Conservation (phyloP, 1,140 invertebrate species). For the Carcinoscorpius rotundicauda region DNA sequence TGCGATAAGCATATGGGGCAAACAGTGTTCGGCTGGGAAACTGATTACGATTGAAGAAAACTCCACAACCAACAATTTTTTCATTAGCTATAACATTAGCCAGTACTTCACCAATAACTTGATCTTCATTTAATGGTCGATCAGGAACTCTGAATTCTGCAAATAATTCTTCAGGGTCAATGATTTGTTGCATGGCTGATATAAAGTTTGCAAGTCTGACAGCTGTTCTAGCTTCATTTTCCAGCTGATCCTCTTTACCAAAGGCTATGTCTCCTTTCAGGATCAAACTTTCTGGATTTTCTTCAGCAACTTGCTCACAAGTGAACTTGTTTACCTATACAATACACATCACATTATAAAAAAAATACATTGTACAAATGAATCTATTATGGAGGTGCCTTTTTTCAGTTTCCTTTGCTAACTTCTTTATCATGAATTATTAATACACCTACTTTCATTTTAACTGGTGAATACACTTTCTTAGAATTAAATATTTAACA, state of each 20-base stretch:
- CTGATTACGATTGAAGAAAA: constrained; percentile 90
- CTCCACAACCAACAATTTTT: constrained; percentile 77
- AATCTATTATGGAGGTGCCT: too few species aligned
- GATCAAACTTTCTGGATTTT: constrained; percentile 52
- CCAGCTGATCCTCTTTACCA: constrained; percentile 76
- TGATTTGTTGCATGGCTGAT: constrained; percentile 49
- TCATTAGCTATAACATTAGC: constrained; percentile 80
- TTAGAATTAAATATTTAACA: too few species aligned
- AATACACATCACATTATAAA: not conserved
- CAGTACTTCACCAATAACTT: constrained; percentile 86
- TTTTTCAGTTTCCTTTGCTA: too few species aligned
- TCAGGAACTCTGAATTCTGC: constrained; percentile 73
- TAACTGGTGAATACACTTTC: too few species aligned
- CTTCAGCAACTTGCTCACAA: constrained; percentile 17
- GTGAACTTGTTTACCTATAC: constrained; percentile 10
- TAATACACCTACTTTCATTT: too few species aligned
- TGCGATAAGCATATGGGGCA: constrained; percentile 86
- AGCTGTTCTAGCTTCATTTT: constrained; percentile 91
- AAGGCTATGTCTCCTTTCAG: constrained; percentile 70
- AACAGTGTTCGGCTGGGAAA: constrained; percentile 77
- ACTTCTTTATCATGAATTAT: too few species aligned
- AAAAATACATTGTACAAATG: too few species aligned
- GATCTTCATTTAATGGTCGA: constrained; percentile 76
- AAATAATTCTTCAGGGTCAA: constrained; percentile 87
- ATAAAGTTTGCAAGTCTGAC: constrained; percentile 71